phyloP scores from a whole-genome alignment of 2,797 vertebrate genomes.

The Phoeniculus purpureus region DNA sequence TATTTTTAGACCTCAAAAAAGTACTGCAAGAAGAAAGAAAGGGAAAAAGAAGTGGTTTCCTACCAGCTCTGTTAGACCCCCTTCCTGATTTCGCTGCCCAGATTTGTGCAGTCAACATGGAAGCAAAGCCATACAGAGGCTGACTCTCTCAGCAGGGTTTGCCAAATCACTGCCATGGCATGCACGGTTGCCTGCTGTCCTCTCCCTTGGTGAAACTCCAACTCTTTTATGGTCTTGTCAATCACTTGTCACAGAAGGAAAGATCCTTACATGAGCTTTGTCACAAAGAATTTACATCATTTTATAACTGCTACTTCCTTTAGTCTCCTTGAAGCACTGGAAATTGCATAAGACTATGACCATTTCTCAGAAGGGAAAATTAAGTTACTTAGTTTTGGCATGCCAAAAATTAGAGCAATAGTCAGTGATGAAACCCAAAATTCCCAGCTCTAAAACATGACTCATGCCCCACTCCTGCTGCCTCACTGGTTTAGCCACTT shows the following conservation, averaged over 20 bases:
- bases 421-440: not conserved
- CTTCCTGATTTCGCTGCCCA: not conserved
- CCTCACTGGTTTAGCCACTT: not conserved
- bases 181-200: fast-evolving
- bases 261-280: not conserved
- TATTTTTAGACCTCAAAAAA: not conserved
- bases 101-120: not conserved
- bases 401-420: not conserved
- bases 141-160: not conserved
- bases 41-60: not conserved
- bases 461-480: not conserved
- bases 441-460: not conserved
- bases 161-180: not conserved
- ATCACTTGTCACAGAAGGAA: not conserved
- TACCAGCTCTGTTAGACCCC: not conserved
- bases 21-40: not conserved
- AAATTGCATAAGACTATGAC: not conserved
- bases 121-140: not conserved
- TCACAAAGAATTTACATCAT: not conserved
- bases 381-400: not conserved
- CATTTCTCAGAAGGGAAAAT: constrained; percentile 1
- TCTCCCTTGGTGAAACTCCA: not conserved
- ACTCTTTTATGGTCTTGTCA: not conserved
- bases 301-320: not conserved
- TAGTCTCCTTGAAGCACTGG: not conserved